phyloP scores from a whole-genome alignment of 1,140 invertebrate genomes.

The Drosophila bocqueti region DNA sequence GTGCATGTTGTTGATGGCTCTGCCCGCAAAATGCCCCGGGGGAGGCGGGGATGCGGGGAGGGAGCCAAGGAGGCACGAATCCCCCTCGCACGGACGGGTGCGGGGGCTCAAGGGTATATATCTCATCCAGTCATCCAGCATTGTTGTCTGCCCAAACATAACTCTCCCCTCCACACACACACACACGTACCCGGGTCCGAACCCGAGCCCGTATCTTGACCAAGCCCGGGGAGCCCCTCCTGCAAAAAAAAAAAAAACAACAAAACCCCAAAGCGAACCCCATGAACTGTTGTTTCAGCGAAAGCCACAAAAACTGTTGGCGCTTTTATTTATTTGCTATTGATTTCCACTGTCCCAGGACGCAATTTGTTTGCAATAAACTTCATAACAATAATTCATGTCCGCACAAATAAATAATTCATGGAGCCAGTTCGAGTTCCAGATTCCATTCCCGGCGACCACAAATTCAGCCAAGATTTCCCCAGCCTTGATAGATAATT shows the following conservation, averaged over 20 bases:
- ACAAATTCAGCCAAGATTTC: constrained; percentile 31
- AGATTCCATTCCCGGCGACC: not conserved
- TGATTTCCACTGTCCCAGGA: constrained; percentile 83
- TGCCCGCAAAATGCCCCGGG: constrained; percentile 51
- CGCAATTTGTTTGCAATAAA: constrained; percentile 84
- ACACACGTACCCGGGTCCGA: not conserved
- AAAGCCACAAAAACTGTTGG: constrained; percentile 83
- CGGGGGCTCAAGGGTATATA: constrained; percentile 1
- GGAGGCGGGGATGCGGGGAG: not conserved
- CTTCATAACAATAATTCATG: constrained; percentile 85
- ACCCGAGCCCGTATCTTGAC: constrained; percentile 39
- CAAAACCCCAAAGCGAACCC: constrained; percentile 1
- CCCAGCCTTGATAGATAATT: constrained; percentile 60
- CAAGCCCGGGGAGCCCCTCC: not conserved
- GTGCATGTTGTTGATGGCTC: constrained; percentile 77
- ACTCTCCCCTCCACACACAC: constrained; percentile 21
- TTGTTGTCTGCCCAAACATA: constrained; percentile 44
- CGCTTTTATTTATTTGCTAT: constrained; percentile 84
- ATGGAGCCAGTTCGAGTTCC: constrained; percentile 43
- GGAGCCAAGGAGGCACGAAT: too few relatives aligned
- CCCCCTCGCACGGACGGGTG: not conserved
- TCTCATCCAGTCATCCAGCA: constrained; percentile 32
- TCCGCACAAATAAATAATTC: constrained; percentile 84
- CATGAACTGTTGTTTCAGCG: constrained; percentile 59
- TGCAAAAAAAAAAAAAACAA: not conserved